Percentiles rank a stretch among this genome's conserved stretches.
phyloP scores from a whole-genome alignment of 2,888 invertebrate species.

The Chrysolina americana region DNA sequence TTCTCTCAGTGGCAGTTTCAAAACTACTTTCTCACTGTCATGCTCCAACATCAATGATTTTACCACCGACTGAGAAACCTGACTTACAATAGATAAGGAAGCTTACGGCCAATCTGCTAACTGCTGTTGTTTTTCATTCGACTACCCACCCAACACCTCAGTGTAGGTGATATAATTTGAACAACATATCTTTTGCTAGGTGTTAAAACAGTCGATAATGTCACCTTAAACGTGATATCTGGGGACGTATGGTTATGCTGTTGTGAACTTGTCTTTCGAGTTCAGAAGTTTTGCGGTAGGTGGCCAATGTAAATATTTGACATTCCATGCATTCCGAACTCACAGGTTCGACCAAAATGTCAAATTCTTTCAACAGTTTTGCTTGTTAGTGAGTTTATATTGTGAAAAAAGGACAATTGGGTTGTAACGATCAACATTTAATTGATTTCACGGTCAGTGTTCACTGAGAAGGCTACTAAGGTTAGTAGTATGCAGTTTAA shows the following conservation, averaged over 20 bases:
- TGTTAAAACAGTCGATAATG: background rate
- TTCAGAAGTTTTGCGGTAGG: slow-evolving; percentile 73
- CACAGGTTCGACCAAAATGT: slow-evolving; percentile 82
- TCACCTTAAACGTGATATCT: background rate
- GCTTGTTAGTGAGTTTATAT: slow-evolving; percentile 66
- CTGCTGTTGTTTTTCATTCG: background rate
- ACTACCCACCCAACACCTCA: background rate
- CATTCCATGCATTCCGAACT: slow-evolving; percentile 78
- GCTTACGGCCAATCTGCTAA: background rate
- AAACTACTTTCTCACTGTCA: slow-evolving; percentile 60
- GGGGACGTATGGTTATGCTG: background rate
- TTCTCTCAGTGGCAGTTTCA: slow-evolving; percentile 38
- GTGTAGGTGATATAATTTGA: background rate
- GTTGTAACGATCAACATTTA: slow-evolving; percentile 16
- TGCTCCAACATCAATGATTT: slow-evolving; percentile 60
- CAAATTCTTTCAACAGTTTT: slow-evolving; percentile 74
- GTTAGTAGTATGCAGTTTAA: slow-evolving; percentile 39
- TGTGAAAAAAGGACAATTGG: slow-evolving; percentile 58
- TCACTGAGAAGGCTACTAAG: slow-evolving; percentile 38
- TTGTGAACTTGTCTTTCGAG: slow-evolving; percentile 50
- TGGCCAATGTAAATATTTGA: slow-evolving; percentile 79
- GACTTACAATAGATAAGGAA: slow-evolving; percentile 42
- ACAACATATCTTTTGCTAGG: background rate
- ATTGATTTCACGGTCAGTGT: background rate
- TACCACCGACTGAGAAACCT: slow-evolving; percentile 56